Evolutionary conservation across 2,888 invertebrate species (phyloP), one percentile per base, ranked within the genome.

Genomic region (Drosophila neotestacea): DNA sequence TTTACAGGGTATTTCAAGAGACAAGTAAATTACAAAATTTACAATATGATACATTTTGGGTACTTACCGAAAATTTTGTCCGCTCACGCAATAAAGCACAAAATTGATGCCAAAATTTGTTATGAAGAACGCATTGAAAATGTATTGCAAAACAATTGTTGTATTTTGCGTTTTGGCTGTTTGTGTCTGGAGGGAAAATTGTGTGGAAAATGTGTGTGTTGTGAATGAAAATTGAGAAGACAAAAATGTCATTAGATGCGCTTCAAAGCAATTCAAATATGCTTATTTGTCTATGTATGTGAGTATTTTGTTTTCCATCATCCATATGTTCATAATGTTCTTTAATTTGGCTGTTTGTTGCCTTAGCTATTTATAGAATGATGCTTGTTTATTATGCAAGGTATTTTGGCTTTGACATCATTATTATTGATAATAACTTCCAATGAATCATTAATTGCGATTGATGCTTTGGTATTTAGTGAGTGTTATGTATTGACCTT

Each of bases 31-130:
- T 22, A n/a, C 27, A 10, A 4, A 27, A 55, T 44, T 27, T 34
- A n/a, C 11, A n/a, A 22, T 9, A 9, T 39, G n/a, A 9, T 38
- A 39, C n/a, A 46, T 28, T 58, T 58, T 58, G 4, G 11, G 0
- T 59, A 81, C 90, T 90, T 94, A 94, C 61, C 96, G 93, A 92
- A 97, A 97, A 93, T 96, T 96, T 90, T 96, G 95, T 0, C 97
- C 97, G 82, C 95, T 95, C 51, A 96, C 94, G 92, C 97, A 97
- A 93, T 97, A 97, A 46, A 97, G 93, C 2, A 95, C 94, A 90
- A 97, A 97, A 93, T 97, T 97, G 61, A 97, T 96, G 42, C 96
- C 96, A 89, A 96, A 97, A 93, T 97, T 97, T 5, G 96, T 95
- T 89, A 96, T 94, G 92, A 96, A 97, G 48, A 96, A 93, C 76